A percentile compares a stretch with the other conserved stretches of the same genome.
Conservation (phyloP, 2,113 vertebrate species). For the Limanda limanda region DNA sequence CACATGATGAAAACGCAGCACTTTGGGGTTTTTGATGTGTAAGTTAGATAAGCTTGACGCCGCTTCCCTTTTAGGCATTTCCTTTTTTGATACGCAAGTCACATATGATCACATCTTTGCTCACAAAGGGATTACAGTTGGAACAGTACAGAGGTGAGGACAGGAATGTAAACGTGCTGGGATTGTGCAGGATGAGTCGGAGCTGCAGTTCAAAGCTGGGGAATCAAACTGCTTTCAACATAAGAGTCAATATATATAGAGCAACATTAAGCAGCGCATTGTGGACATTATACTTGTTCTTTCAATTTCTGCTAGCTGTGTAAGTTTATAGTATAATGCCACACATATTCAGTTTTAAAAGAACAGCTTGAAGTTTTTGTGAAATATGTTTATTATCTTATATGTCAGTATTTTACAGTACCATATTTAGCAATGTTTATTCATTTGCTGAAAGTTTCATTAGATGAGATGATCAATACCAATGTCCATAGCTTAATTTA, state of each 20-base stretch:
- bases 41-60: constrained; percentile 21
- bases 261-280: background rate
- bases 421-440: too few species aligned
- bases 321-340: background rate
- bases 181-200: background rate
- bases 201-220: background rate
- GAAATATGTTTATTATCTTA: too few species aligned
- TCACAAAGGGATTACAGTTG: background rate
- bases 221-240: background rate
- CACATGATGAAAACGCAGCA: constrained; percentile 11
- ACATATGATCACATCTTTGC: constrained; percentile 29
- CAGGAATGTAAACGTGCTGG: constrained; percentile 8
- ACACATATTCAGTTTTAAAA: background rate
- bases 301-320: background rate
- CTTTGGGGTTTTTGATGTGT: constrained; percentile 44
- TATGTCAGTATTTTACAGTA: too few species aligned
- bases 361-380: background rate
- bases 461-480: background rate
- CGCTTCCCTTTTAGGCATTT: background rate
- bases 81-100: constrained; percentile 1
- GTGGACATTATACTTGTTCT: background rate
- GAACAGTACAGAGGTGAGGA: background rate
- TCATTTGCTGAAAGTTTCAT: background rate
- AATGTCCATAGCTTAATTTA: background rate
- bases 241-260: background rate